These are phyloP conservation scores for Cephus sareptanus DNA, from an alignment of 2,888 invertebrate species.

Conservation along the genomic window DNA sequence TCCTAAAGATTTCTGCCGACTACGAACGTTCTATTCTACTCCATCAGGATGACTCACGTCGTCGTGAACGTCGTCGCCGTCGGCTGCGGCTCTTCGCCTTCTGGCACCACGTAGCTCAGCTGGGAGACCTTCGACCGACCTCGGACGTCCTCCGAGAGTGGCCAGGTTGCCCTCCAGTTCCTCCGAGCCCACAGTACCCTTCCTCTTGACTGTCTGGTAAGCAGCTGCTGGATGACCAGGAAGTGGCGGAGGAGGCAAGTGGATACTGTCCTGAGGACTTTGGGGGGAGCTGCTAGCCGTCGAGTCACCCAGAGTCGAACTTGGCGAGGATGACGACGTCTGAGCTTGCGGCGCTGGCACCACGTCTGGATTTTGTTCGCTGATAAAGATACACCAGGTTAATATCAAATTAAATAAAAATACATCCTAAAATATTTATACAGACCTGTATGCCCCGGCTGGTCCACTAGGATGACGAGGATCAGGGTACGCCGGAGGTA, in stretches of 20 bases:
- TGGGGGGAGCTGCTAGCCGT: constrained; percentile 71
- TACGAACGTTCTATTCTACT: not conserved
- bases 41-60: constrained; percentile 40
- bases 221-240: constrained; percentile 82
- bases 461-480: constrained; percentile 89
- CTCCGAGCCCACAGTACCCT: constrained; percentile 74
- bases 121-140: constrained; percentile 87
- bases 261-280: constrained; percentile 72
- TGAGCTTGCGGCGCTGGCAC: constrained; percentile 87
- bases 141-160: constrained; percentile 85
- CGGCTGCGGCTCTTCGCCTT: constrained; percentile 72
- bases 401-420: not conserved
- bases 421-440: not conserved
- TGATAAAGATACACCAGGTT: constrained; percentile 52
- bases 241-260: constrained; percentile 83
- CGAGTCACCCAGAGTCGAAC: constrained; percentile 73
- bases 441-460: constrained; percentile 75
- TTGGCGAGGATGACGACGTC: constrained; percentile 75
- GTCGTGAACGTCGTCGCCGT: constrained; percentile 50
- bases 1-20: not conserved
- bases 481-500: constrained; percentile 87
- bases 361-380: constrained; percentile 83
- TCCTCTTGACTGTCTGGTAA: constrained; percentile 87
- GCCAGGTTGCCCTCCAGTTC: constrained; percentile 83
- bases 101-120: constrained; percentile 82